These are phyloP conservation scores for Nebria ingens DNA, from an alignment of 1,140 invertebrate species.

Conservation along the genomic window DNA sequence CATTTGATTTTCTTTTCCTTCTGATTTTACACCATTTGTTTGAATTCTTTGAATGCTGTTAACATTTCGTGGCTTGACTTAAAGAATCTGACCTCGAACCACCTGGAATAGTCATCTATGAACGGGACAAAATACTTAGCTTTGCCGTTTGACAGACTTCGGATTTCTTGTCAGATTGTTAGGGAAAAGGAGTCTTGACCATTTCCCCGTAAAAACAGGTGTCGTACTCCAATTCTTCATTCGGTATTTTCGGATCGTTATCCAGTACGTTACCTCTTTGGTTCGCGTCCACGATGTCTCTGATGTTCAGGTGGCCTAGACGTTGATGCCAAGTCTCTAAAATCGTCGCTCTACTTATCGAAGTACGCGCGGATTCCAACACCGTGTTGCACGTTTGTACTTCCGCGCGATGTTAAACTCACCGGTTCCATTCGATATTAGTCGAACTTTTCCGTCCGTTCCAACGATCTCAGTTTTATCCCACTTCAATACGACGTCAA, in stretches of 20 bases:
- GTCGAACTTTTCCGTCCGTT: slow-evolving; percentile 2
- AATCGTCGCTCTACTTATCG: neutral
- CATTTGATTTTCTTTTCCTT: slow-evolving; percentile 23
- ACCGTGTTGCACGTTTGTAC: neutral
- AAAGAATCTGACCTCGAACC: slow-evolving; percentile 33
- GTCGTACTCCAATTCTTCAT: slow-evolving; percentile 17
- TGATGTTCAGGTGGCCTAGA: slow-evolving; percentile 12
- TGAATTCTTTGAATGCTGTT: slow-evolving; percentile 29
- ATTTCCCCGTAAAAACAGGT: slow-evolving; percentile 26
- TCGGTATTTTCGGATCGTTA: slow-evolving; percentile 5
- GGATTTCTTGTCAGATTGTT: slow-evolving; percentile 1
- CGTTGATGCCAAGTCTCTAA: neutral
- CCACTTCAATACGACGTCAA: slow-evolving; percentile 20
- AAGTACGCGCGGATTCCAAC: neutral
- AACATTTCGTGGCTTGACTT: slow-evolving; percentile 32
- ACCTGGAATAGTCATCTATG: slow-evolving; percentile 35
- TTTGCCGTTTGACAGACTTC: slow-evolving; percentile 25
- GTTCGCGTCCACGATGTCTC: slow-evolving; percentile 5
- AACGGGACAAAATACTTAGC: slow-evolving; percentile 34
- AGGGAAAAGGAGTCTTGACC: slow-evolving; percentile 20
- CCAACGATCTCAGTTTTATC: slow-evolving; percentile 13
- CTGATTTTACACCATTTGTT: slow-evolving; percentile 28
- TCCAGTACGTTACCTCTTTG: slow-evolving; percentile 13
- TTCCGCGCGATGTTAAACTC: slow-evolving; percentile 13
- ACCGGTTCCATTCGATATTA: slow-evolving; percentile 14